phyloP scores from a whole-genome alignment of 2,113 vertebrate species.

The Hiodon tergisus region DNA sequence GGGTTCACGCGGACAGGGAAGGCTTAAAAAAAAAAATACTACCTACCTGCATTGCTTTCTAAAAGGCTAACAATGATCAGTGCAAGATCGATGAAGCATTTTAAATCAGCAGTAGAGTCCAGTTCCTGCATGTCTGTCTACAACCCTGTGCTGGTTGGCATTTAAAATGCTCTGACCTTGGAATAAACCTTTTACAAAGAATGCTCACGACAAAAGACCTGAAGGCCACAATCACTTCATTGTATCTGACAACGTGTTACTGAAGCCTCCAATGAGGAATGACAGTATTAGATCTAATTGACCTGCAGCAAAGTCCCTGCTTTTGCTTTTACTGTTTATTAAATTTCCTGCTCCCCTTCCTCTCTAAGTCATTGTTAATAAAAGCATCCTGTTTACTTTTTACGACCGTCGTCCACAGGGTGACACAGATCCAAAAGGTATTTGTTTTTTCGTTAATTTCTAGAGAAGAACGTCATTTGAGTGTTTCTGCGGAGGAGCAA shows the following conservation, averaged over 20 bases:
- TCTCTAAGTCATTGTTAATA: slow-evolving; percentile 10
- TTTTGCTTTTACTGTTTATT: slow-evolving; percentile 35
- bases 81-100: background rate
- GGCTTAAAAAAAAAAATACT: background rate
- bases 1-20: background rate
- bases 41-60: background rate
- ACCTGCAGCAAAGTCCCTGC: slow-evolving; percentile 47
- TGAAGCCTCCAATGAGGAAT: slow-evolving; percentile 48
- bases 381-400: background rate
- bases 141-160: slow-evolving; percentile 2
- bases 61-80: background rate
- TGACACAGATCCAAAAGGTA: background rate
- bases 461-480: background rate
- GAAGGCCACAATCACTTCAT: slow-evolving; percentile 31
- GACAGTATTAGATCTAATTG: slow-evolving; percentile 55
- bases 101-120: background rate
- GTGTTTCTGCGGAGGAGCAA: too few relatives aligned
- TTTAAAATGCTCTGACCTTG: slow-evolving; percentile 15
- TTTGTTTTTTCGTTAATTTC: background rate
- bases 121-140: background rate
- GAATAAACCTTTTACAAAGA: slow-evolving; percentile 13
- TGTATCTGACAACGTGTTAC: slow-evolving; percentile 56
- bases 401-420: background rate
- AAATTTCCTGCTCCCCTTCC: slow-evolving; percentile 30
- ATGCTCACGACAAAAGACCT: background rate